Evolutionary conservation across 2,888 invertebrate genomes (phyloP).

Genomic region (Apamea monoglypha): DNA sequence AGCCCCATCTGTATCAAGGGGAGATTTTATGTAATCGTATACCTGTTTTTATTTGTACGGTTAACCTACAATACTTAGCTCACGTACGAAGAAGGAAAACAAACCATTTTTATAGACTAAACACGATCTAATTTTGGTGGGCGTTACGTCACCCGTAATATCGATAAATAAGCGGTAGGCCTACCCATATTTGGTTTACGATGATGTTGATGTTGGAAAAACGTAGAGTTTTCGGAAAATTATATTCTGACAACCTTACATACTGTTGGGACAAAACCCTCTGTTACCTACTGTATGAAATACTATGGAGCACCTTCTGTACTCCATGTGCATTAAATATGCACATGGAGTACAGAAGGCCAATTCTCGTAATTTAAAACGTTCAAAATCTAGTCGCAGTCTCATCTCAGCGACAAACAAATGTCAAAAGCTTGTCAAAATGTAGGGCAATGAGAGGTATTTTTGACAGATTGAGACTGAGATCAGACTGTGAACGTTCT

Average conservation of each 20-base stretch:
- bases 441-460: too few species aligned
- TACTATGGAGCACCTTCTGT: background rate
- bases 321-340: too few species aligned
- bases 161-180: conserved; percentile 32
- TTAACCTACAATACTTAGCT: conserved; percentile 40
- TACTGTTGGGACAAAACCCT: background rate
- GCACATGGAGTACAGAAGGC: too few species aligned
- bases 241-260: background rate
- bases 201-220: conserved; percentile 8
- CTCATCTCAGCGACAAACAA: too few species aligned
- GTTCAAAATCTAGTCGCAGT: too few species aligned
- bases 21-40: background rate
- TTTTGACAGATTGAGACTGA: too few species aligned
- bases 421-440: too few species aligned
- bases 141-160: conserved; percentile 60
- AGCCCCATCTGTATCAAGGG: background rate
- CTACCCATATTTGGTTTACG: conserved; percentile 5
- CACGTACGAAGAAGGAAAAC: conserved; percentile 59
- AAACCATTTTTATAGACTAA: conserved; percentile 66
- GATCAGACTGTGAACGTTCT: too few species aligned
- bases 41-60: conserved; percentile 18
- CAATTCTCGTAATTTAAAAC: too few species aligned
- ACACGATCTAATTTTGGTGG: conserved; percentile 67
- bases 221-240: background rate
- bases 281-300: background rate